Percentiles rank a stretch among this genome's conserved stretches.
Conservation (phyloP, 2,113 vertebrate species). For the Glareola pratincola region DNA sequence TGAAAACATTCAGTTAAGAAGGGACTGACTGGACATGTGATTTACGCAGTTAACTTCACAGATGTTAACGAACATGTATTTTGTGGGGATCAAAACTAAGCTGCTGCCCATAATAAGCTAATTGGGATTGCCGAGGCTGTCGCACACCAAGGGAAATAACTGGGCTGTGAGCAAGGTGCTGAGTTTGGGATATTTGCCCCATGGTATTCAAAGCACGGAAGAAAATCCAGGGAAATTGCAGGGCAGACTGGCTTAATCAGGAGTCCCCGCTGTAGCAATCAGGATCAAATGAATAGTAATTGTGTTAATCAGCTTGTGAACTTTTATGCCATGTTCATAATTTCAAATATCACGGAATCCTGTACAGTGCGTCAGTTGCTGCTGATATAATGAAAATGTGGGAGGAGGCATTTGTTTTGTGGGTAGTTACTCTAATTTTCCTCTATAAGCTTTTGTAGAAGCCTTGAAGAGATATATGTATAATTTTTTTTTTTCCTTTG, state of each 20-base stretch:
- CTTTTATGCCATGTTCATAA: conserved; percentile 52
- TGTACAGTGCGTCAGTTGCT: conserved; percentile 39
- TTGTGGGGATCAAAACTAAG: background rate
- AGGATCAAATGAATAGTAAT: conserved; percentile 72
- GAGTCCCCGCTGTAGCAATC: conserved; percentile 59
- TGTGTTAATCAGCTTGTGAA: conserved; percentile 67
- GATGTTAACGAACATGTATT: background rate
- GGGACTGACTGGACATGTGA: background rate
- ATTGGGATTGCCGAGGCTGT: background rate
- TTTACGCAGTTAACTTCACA: background rate
- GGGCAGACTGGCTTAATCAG: conserved; percentile 62
- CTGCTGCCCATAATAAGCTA: background rate
- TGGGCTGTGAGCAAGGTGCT: background rate
- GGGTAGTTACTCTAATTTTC: background rate
- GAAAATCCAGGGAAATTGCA: conserved; percentile 27
- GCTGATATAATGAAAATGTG: conserved; percentile 42
- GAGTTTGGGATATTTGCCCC: background rate
- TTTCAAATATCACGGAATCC: conserved; percentile 58
- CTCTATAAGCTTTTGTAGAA: conserved; percentile 8
- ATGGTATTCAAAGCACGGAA: conserved; percentile 28
- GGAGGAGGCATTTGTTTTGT: conserved; percentile 17
- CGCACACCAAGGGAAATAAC: background rate
- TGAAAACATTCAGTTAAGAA: background rate
- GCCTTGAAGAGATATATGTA: background rate
- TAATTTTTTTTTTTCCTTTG: background rate